These are phyloP conservation scores for Xestia xanthographa DNA, from an alignment of 2,888 invertebrate species.

Conservation along the genomic window DNA sequence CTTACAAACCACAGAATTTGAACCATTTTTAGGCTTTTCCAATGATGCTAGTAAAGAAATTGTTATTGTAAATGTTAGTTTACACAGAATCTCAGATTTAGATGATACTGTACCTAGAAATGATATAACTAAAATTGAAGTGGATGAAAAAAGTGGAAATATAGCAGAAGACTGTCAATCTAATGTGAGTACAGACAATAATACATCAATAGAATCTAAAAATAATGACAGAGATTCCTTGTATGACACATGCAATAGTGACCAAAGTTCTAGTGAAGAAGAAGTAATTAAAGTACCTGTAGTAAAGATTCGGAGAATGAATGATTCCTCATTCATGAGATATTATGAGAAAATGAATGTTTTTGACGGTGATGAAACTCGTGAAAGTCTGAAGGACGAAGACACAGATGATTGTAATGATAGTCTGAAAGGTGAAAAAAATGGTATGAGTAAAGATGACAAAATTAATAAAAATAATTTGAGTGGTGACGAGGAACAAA, in stretches of 20 bases:
- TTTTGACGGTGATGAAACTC: conserved; percentile 55
- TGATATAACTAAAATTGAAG: conserved; percentile 36
- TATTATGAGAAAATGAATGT: conserved; percentile 73
- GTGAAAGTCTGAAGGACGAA: conserved; percentile 28
- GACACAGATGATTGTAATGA: conserved; percentile 43
- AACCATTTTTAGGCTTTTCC: conserved; percentile 78
- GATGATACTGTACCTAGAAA: conserved; percentile 19
- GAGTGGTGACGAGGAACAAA: not conserved
- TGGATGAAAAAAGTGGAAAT: conserved; percentile 5
- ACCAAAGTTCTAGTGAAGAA: conserved; percentile 65
- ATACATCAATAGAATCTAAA: conserved; percentile 45
- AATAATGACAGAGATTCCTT: conserved; percentile 73
- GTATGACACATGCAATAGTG: conserved; percentile 84
- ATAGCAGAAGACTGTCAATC: conserved; percentile 4
- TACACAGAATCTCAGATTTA: conserved; percentile 18
- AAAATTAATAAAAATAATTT: conserved; percentile 5
- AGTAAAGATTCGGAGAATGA: conserved; percentile 77
- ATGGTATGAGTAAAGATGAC: conserved; percentile 47
- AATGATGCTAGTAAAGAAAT: conserved; percentile 27
- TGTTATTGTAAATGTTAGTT: not conserved
- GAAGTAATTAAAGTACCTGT: conserved; percentile 68
- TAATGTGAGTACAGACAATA: conserved; percentile 22
- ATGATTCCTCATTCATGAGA: conserved; percentile 76
- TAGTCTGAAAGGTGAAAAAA: conserved; percentile 15
- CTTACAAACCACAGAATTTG: conserved; percentile 72